A percentile compares a stretch with the other conserved stretches of the same genome.
These are phyloP conservation scores for Drosophila multiciliata DNA, from an alignment of 2,888 invertebrate species.

Conservation along the genomic window DNA sequence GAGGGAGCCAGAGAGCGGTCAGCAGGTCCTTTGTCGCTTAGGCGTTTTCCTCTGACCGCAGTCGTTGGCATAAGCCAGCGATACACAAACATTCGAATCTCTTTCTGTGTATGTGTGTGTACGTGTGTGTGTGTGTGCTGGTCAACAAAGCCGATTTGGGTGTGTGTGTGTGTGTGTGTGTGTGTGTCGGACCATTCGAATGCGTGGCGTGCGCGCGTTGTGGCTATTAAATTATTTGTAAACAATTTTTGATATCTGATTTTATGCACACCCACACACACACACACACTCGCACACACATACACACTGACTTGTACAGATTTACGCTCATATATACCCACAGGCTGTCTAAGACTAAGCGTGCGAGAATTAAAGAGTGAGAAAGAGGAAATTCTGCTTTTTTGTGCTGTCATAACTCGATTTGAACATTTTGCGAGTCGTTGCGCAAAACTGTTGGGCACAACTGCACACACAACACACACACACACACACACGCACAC, in stretches of 20 bases:
- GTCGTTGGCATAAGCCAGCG: conserved; percentile 60
- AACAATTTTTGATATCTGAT: conserved; percentile 79
- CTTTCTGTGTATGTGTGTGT: conserved; percentile 33
- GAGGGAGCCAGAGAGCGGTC: conserved; percentile 18
- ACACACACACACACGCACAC: conserved; percentile 7
- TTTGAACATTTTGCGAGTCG: conserved; percentile 56
- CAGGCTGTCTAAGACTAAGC: conserved; percentile 18
- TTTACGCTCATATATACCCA: conserved; percentile 30
- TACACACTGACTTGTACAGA: background rate
- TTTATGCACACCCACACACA: conserved; percentile 61
- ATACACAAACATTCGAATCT: conserved; percentile 39
- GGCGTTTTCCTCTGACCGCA: conserved; percentile 62
- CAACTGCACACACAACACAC: conserved; percentile 10
- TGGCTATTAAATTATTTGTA: conserved; percentile 78
- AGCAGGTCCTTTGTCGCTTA: conserved; percentile 47
- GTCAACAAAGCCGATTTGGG: conserved; percentile 61
- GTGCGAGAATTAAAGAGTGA: conserved; percentile 9
- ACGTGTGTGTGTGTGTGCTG: conserved; percentile 40
- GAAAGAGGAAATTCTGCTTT: conserved; percentile 35
- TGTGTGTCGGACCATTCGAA: conserved; percentile 48
- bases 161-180: conserved; percentile 15
- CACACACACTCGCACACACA: conserved; percentile 23
- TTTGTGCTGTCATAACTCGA: conserved; percentile 59
- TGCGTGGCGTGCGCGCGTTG: conserved; percentile 71
- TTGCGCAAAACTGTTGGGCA: conserved; percentile 43